Evolutionary conservation across 2,888 invertebrate genomes (phyloP), one percentile per base, ranked within the genome.

Genomic region (Agrilus biguttatus): DNA sequence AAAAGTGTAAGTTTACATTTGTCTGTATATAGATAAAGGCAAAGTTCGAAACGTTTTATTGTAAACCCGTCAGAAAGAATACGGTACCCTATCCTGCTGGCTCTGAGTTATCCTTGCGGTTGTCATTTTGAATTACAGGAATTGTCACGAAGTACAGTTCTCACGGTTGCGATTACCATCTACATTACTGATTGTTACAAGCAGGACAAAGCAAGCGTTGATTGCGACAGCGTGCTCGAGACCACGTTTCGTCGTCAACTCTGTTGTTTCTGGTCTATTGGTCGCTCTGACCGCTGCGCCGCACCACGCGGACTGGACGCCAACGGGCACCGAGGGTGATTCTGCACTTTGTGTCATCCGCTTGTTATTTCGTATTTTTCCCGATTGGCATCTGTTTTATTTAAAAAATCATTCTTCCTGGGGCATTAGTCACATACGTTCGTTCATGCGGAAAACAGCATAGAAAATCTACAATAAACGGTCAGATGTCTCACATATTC

Each of bases 151-250:
- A 53, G 51, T 47, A 43, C 50, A 51, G 55, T 57, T 60, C 58
- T 59, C 58, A 60, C 59, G 58, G 58, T 57, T 43, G 44, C 55
- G 61, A 61, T 61, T 61, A 61, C 54, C 57, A 61, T 61, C 61
- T 60, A 58, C 59, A 60, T 57, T 58, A 58, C 56, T 49, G 59
- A 60, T 60, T 55, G 55, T 57, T 55, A 55, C 53, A 53, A 54
- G 49, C 43, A 42, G 45, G 45, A 49, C 45, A 47, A 48, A 48
- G 42, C 38, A 41, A 35, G 37, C 37, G 45, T 44, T 44, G 44
- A 44, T 43, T 40, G 43, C 36, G 36, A 32, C 36, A 28, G 10
- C 10, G 28, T 28, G 28, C 28, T 28, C 28, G 28, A 28, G 28
- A 28, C 28, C 28, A 28, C 10, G 28, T 36, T 38, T 46, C 42